Percentiles rank a stretch among this genome's conserved stretches.
phyloP scores from a whole-genome alignment of 2,888 invertebrate species.

The Drosophila paramelanica region DNA sequence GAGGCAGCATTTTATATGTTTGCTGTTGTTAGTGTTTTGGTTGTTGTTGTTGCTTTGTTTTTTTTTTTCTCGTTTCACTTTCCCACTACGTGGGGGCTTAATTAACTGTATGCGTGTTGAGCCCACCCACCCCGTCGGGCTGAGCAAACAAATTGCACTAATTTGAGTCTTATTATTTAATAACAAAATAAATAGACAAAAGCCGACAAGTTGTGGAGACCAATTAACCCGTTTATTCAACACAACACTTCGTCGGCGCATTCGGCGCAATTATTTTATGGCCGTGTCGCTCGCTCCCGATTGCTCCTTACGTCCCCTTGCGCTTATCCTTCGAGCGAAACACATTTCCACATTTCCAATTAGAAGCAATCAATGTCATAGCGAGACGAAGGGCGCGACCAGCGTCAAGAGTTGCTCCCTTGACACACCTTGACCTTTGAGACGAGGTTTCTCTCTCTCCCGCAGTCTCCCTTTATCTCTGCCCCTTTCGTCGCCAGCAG shows the following conservation, averaged over 20 bases:
- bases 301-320: slow-evolving; percentile 1
- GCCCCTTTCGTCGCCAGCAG: slow-evolving; percentile 1
- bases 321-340: slow-evolving; percentile 22
- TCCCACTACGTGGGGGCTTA: slow-evolving; percentile 50
- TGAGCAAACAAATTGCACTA: slow-evolving; percentile 74
- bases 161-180: slow-evolving; percentile 79
- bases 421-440: slow-evolving; percentile 54
- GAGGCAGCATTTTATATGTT: slow-evolving; percentile 7
- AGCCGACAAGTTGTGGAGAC: slow-evolving; percentile 43
- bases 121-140: slow-evolving; percentile 24
- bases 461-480: too few species aligned
- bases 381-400: slow-evolving; percentile 41
- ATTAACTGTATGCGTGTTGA: slow-evolving; percentile 46
- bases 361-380: slow-evolving; percentile 59
- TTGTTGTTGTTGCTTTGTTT: slow-evolving; percentile 5
- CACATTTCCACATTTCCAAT: slow-evolving; percentile 53
- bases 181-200: slow-evolving; percentile 75
- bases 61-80: slow-evolving; percentile 28
- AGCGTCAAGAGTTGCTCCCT: slow-evolving; percentile 6
- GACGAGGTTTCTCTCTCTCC: slow-evolving; percentile 5
- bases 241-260: slow-evolving; percentile 50
- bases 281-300: slow-evolving; percentile 28
- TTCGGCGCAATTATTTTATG: slow-evolving; percentile 65
- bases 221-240: slow-evolving; percentile 61
- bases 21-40: slow-evolving; percentile 19